Percentiles rank a stretch among this genome's conserved stretches.
These are phyloP conservation scores for Argentina silus DNA, from an alignment of 2,797 vertebrate genomes.

Conservation along the genomic window DNA sequence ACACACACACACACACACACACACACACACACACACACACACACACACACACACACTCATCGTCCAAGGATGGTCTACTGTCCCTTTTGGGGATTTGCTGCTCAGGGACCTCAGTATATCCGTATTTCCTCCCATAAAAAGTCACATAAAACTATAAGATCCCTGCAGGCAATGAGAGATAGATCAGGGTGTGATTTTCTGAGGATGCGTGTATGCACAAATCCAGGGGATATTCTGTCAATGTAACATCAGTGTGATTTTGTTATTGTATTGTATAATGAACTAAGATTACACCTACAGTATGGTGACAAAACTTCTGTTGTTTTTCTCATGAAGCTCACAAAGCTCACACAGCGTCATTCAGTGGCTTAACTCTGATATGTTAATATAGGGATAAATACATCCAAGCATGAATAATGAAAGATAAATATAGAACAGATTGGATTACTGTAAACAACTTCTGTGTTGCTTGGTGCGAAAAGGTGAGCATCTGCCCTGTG, in stretches of 20 bases:
- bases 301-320: slow-evolving; percentile 15
- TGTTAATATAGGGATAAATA: slow-evolving; percentile 18
- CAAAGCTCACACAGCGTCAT: slow-evolving; percentile 18
- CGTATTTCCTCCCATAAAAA: background rate
- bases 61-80: background rate
- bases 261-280: background rate
- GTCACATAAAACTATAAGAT: background rate
- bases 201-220: background rate
- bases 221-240: background rate
- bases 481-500: slow-evolving; percentile 43
- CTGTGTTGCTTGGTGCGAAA: slow-evolving; percentile 25
- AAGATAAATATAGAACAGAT: slow-evolving; percentile 46
- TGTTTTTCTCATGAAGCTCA: slow-evolving; percentile 11
- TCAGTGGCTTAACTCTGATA: slow-evolving; percentile 31
- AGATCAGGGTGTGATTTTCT: background rate
- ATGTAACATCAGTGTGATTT: background rate
- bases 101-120: background rate
- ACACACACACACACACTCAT: background rate
- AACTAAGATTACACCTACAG: slow-evolving; percentile 4
- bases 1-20: too few species aligned
- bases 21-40: background rate
- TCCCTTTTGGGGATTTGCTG: background rate
- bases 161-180: background rate
- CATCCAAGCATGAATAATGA: slow-evolving; percentile 46
- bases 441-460: slow-evolving; percentile 41